phyloP scores from a whole-genome alignment of 2,797 vertebrate genomes.

The Platalea minor region DNA sequence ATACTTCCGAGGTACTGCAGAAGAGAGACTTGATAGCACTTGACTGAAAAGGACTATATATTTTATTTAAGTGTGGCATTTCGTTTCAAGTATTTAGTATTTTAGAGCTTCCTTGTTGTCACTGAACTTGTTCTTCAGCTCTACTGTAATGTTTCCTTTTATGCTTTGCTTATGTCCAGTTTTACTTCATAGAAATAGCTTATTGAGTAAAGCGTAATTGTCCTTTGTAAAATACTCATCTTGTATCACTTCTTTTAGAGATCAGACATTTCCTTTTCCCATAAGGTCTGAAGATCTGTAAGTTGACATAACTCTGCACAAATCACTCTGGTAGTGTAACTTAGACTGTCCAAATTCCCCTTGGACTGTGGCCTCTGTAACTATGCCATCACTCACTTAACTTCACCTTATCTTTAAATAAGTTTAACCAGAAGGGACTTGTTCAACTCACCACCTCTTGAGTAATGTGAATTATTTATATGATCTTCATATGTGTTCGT shows the following conservation, averaged over 20 bases:
- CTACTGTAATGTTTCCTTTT: background rate
- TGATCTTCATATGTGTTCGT: conserved; percentile 83
- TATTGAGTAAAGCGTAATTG: conserved; percentile 63
- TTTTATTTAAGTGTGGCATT: background rate
- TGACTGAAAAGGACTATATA: background rate
- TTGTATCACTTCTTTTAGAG: conserved; percentile 78
- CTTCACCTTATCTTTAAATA: conserved; percentile 86
- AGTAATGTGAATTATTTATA: conserved; percentile 95
- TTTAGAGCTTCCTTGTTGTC: background rate
- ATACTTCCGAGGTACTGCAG: background rate
- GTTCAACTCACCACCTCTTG: conserved; percentile 80
- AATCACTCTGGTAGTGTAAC: conserved; percentile 80
- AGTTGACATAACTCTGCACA: conserved; percentile 81
- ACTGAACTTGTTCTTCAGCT: background rate
- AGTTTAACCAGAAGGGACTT: conserved; percentile 90
- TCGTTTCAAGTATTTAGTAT: background rate
- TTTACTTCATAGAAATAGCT: conserved; percentile 54
- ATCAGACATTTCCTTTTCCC: conserved; percentile 78
- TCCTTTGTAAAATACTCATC: conserved; percentile 69
- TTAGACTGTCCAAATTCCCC: conserved; percentile 85
- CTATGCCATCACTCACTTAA: conserved; percentile 83
- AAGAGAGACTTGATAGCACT: background rate
- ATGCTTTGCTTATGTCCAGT: conserved; percentile 37
- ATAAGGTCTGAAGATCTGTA: conserved; percentile 77
- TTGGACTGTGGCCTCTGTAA: conserved; percentile 80